A percentile compares a stretch with the other conserved stretches of the same genome.
phyloP scores from a whole-genome alignment of 2,113 vertebrate genomes.

The Etheostoma spectabile region DNA sequence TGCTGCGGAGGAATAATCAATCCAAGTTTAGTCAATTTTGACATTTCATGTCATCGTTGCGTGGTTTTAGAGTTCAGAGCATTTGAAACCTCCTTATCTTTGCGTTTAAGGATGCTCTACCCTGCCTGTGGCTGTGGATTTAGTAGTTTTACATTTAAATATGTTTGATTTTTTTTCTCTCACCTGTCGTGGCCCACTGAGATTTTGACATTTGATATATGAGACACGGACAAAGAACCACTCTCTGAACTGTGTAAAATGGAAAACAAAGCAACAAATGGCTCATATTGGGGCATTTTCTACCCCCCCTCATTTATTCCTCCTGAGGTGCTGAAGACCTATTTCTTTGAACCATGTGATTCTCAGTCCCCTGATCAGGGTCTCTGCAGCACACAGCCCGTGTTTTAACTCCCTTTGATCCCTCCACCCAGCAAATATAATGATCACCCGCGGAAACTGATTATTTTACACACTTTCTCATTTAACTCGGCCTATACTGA shows the following conservation, averaged over 20 bases:
- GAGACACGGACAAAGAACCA: not conserved
- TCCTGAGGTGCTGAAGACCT: not conserved
- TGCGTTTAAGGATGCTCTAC: constrained; percentile 7
- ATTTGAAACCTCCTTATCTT: not conserved
- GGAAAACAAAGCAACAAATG: not conserved
- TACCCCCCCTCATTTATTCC: not conserved
- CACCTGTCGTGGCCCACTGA: not conserved
- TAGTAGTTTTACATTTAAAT: not conserved
- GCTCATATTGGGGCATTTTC: not conserved
- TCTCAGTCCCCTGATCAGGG: not conserved
- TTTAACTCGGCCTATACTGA: not conserved
- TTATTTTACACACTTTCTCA: constrained; percentile 6
- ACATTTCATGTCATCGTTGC: not conserved
- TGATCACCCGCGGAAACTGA: constrained; percentile 35
- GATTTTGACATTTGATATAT: not conserved
- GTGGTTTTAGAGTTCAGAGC: not conserved
- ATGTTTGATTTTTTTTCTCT: too few relatives aligned
- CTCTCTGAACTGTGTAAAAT: not conserved
- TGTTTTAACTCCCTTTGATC: constrained; percentile 39
- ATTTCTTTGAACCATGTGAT: not conserved
- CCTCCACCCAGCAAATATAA: constrained; percentile 17
- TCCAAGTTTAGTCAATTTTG: not conserved
- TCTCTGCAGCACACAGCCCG: not conserved
- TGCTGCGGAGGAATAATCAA: not conserved
- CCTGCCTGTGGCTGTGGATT: not conserved